Evolutionary conservation across 1,140 invertebrate genomes (phyloP), one percentile per base, ranked within the genome.

Genomic region (Diabrotica undecimpunctata): DNA sequence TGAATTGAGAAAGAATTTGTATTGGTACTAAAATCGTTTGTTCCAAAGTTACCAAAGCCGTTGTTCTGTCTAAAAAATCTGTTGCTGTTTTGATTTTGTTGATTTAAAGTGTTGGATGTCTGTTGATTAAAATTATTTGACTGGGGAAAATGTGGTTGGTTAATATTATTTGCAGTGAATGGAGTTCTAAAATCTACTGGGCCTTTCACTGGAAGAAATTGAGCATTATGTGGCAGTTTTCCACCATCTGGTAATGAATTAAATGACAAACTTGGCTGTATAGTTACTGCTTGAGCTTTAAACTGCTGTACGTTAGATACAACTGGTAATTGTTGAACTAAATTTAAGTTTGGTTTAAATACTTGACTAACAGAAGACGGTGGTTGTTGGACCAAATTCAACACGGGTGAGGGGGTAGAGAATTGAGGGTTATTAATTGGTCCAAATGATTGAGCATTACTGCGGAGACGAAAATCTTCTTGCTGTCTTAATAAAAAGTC

Each of bases 401-500:
- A 14, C 35, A 35, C 9, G 10, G 13, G 13, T 36, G 13, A 51
- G 11, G 5, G 41, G 13, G 56, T 54, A 36, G n/a, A 41, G 41
- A 57, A 41, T 36, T n/a, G 14, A 3, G 64, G 10, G 72, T 59
- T 78, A 72, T 12, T 12, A 8, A 69, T 61, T 7, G 72, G 70
- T 10, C 65, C 36, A 63, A 80, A 75, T 14, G 78, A 73, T 62
- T 79, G 78, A 58, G 78, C 76, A 61, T 79, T 79, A 38, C 79
- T 75, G 65, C 75, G 73, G 61, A 77, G 69, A 52, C 74, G 75
- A 51, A 74, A 65, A 12, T 77, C 74, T 54, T 78, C 77, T 60
- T 86, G 80, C 35, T 84, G 79, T 68, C 87, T 83, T 66, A 85
- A 76, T 9, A 90, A 78, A 61, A 88, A 80, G 67, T 90, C 85